A percentile compares a stretch with the other conserved stretches of the same genome.
phyloP scores from a whole-genome alignment of 92 coral and sea anemone genomes.

The Chrysogorgia sp. region DNA sequence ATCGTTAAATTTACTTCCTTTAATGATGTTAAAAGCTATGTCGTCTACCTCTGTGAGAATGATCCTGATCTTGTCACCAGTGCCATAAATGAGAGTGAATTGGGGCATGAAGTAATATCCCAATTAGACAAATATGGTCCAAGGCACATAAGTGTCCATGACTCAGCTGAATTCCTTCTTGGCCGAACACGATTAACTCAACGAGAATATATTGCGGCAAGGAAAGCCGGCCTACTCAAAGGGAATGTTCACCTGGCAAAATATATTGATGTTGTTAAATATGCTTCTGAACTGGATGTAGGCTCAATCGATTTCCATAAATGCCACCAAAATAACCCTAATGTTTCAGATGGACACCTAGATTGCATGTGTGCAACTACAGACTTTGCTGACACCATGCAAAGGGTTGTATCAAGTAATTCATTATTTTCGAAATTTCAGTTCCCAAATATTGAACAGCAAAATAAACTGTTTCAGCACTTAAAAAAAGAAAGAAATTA shows the following conservation, averaged over 20 bases:
- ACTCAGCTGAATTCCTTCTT: constrained; percentile 46
- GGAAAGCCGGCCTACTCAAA: constrained; percentile 34
- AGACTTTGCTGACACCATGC: constrained; percentile 27
- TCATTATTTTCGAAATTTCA: constrained; percentile 34
- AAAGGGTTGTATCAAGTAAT: constrained; percentile 39
- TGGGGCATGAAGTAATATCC: constrained; percentile 27
- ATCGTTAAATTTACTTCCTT: constrained; percentile 45
- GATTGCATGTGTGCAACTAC: constrained; percentile 51
- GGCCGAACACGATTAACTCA: constrained; percentile 50
- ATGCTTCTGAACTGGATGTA: constrained; percentile 44
- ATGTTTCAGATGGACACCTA: constrained; percentile 36
- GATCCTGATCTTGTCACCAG: constrained; percentile 43
- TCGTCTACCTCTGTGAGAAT: constrained; percentile 35
- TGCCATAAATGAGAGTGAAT: constrained; percentile 40
- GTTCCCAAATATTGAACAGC: constrained; percentile 40
- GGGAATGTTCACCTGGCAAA: constrained; percentile 46
- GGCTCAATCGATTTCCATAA: constrained; percentile 36
- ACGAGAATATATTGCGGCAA: constrained; percentile 45
- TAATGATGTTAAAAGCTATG: constrained; percentile 47
- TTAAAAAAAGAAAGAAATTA: constrained; percentile 40
- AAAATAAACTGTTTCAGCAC: constrained; percentile 37
- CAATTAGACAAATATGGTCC: constrained; percentile 22
- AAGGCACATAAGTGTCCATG: constrained; percentile 36
- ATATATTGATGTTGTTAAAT: constrained; percentile 42
- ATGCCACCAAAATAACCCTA: constrained; percentile 23